phyloP scores from a whole-genome alignment of 1,140 invertebrate genomes.

The Trichonephila clavipes region DNA sequence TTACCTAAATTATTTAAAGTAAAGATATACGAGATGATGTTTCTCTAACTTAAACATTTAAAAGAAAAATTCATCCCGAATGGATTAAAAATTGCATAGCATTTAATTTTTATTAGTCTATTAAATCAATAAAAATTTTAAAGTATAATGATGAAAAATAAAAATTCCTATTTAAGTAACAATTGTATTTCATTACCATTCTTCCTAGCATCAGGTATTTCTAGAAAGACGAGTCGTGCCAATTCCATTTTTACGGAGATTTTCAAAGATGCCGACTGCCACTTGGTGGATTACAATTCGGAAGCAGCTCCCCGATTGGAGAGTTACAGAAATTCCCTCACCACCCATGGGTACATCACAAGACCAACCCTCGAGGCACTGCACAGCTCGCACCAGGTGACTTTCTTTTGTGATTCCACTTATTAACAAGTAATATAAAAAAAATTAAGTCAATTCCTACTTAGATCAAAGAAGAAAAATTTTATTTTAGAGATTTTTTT shows the following conservation, averaged over 20 bases:
- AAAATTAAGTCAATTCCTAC: too few relatives aligned
- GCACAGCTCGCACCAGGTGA: constrained; percentile 27
- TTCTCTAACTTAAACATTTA: too few relatives aligned
- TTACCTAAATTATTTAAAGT: too few relatives aligned
- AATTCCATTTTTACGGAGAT: constrained; percentile 61
- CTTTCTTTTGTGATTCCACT: not conserved
- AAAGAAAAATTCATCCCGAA: too few relatives aligned
- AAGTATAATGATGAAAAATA: too few relatives aligned
- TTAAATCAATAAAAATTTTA: too few relatives aligned
- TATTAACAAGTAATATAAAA: not conserved
- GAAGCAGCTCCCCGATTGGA: constrained; percentile 67
- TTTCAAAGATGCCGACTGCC: constrained; percentile 44
- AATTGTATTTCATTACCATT: not conserved
- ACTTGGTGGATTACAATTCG: constrained; percentile 47
- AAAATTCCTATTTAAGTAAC: too few relatives aligned
- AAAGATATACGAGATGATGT: too few relatives aligned
- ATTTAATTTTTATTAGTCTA: too few relatives aligned
- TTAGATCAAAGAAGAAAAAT: too few relatives aligned
- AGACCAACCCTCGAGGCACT: constrained; percentile 59
- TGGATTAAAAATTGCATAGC: too few relatives aligned
- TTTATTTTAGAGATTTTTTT: too few relatives aligned
- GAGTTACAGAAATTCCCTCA: constrained; percentile 62
- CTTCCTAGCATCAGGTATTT: not conserved
- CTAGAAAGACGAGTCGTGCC: constrained; percentile 26
- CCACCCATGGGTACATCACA: constrained; percentile 7